Evolutionary conservation across 2,888 invertebrate genomes (phyloP).

Genomic region (Drosophila nr. perissopoda): DNA sequence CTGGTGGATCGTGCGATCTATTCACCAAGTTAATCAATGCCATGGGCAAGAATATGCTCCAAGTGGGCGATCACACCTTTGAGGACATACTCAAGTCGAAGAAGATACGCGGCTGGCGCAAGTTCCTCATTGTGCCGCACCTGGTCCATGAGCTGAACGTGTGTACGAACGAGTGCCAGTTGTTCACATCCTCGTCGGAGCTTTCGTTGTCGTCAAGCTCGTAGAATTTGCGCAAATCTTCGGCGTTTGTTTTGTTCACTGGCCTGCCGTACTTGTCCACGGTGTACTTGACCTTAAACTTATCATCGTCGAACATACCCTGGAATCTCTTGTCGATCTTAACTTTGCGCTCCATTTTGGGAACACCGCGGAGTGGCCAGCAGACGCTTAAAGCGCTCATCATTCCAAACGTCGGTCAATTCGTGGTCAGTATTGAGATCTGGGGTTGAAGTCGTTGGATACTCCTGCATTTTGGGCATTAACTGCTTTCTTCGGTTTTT

Average conservation of each 20-base stretch:
- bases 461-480: conserved; percentile 14
- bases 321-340: conserved; percentile 98
- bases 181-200: conserved; percentile 46
- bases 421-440: conserved; percentile 12
- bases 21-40: no score
- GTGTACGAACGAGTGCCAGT: no score
- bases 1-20: no score
- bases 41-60: no score
- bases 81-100: no score
- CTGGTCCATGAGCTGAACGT: no score
- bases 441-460: conserved; percentile 3
- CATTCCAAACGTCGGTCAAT: conserved; percentile 87
- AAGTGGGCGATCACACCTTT: no score
- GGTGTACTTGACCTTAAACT: conserved; percentile 94
- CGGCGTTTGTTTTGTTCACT: conserved; percentile 90
- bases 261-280: conserved; percentile 97
- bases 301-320: conserved; percentile 96
- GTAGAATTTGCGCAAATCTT: conserved; percentile 95
- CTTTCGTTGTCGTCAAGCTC: conserved; percentile 88
- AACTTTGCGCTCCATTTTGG: conserved; percentile 93
- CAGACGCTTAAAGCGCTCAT: conserved; percentile 94
- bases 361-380: conserved; percentile 94
- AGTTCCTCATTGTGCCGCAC: no score
- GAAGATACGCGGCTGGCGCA: no score
- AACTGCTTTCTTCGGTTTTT: conserved; percentile 31